These are phyloP conservation scores for Agonum fuliginosum DNA, from an alignment of 2,888 invertebrate genomes.

Conservation along the genomic window DNA sequence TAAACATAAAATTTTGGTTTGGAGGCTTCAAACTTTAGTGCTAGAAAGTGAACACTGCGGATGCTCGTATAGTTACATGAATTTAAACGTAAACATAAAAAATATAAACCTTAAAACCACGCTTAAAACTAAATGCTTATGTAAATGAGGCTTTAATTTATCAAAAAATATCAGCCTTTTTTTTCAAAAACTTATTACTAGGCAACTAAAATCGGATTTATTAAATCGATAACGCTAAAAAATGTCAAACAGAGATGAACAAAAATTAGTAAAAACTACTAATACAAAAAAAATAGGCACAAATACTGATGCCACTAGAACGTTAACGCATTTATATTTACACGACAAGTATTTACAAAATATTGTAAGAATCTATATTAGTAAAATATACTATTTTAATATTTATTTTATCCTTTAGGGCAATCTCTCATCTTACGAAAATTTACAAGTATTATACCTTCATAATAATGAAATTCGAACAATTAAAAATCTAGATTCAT, in stretches of 20 bases:
- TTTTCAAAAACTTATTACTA: too few species aligned
- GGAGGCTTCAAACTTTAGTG: too few species aligned
- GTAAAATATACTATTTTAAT: neutral
- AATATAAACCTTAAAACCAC: too few species aligned
- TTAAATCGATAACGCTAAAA: constrained; percentile 28
- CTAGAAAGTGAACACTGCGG: too few species aligned
- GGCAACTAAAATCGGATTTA: neutral
- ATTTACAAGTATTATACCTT: constrained; percentile 78
- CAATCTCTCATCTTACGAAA: constrained; percentile 70
- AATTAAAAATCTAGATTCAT: constrained; percentile 75
- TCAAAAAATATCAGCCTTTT: too few species aligned
- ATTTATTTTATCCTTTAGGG: constrained; percentile 66
- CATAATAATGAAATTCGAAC: constrained; percentile 79
- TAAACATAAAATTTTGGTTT: too few species aligned
- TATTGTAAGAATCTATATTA: constrained; percentile 60
- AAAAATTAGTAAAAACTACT: neutral
- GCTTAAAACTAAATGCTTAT: too few species aligned
- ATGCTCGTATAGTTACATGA: too few species aligned
- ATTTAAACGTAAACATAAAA: too few species aligned
- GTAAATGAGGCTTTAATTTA: too few species aligned
- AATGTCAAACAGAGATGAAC: constrained; percentile 23
- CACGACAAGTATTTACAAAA: constrained; percentile 62
- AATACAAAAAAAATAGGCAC: constrained; percentile 20
- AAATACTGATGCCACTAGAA: constrained; percentile 56
- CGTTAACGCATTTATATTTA: constrained; percentile 62